These are phyloP conservation scores for Campylomormyrus tamandua DNA, from an alignment of 2,113 vertebrate genomes.

Conservation along the genomic window DNA sequence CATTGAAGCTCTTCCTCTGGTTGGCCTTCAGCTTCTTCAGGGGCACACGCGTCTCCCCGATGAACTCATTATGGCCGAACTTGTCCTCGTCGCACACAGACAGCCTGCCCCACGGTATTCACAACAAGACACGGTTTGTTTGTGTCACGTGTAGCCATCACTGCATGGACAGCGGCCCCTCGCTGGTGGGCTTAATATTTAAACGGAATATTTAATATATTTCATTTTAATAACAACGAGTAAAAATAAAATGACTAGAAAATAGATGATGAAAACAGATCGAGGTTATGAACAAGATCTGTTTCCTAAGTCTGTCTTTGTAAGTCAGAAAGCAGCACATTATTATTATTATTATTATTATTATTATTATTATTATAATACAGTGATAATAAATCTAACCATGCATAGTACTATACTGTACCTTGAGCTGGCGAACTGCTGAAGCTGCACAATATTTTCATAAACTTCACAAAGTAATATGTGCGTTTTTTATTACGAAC, in stretches of 20 bases:
- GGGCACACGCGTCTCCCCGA: constrained; percentile 88
- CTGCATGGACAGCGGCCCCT: background rate
- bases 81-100: constrained; percentile 96
- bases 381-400: no score
- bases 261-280: background rate
- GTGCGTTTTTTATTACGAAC: background rate
- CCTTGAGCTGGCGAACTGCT: background rate
- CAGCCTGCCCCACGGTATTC: constrained; percentile 59
- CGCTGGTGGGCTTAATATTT: background rate
- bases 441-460: background rate
- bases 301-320: background rate
- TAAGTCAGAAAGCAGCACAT: background rate
- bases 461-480: background rate
- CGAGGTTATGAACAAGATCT: background rate
- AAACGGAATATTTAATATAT: background rate
- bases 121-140: background rate
- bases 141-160: background rate
- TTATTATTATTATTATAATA: no score
- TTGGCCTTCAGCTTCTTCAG: constrained; percentile 90
- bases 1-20: constrained; percentile 89
- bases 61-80: constrained; percentile 95
- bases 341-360: no score
- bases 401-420: no score
- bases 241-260: background rate
- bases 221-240: background rate